These are phyloP conservation scores for Drosophila prosaltans DNA, from an alignment of 1,140 invertebrate genomes.

Conservation along the genomic window DNA sequence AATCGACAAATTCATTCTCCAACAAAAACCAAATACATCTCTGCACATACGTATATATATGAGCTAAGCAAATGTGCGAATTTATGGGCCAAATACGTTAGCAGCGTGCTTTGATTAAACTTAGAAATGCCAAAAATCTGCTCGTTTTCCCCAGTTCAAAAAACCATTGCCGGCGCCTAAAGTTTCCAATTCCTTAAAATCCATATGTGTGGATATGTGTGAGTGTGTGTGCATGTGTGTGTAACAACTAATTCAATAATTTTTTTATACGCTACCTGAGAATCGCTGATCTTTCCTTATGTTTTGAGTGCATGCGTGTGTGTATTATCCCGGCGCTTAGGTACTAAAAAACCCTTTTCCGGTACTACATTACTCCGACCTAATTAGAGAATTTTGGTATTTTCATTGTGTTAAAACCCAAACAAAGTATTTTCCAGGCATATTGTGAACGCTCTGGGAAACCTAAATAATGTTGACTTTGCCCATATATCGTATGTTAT, in stretches of 20 bases:
- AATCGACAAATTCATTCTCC: slow-evolving; percentile 37
- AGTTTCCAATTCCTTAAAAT: slow-evolving; percentile 53
- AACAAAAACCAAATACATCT: slow-evolving; percentile 4
- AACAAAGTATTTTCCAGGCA: slow-evolving; percentile 68
- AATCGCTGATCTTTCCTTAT: background rate
- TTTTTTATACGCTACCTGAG: slow-evolving; percentile 56
- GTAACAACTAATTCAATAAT: slow-evolving; percentile 64
- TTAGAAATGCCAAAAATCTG: slow-evolving; percentile 68
- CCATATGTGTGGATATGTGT: slow-evolving; percentile 57
- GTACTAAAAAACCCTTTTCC: slow-evolving; percentile 80
- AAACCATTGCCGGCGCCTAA: slow-evolving; percentile 57
- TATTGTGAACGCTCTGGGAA: slow-evolving; percentile 48
- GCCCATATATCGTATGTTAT: slow-evolving; percentile 3
- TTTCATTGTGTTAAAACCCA: slow-evolving; percentile 82
- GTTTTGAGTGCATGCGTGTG: slow-evolving; percentile 6
- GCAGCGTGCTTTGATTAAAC: slow-evolving; percentile 51
- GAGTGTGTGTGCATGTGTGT: background rate
- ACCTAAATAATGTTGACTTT: slow-evolving; percentile 55
- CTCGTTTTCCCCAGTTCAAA: slow-evolving; percentile 62
- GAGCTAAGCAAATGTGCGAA: slow-evolving; percentile 28
- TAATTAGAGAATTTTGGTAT: slow-evolving; percentile 76
- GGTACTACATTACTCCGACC: slow-evolving; percentile 61
- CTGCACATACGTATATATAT: slow-evolving; percentile 5
- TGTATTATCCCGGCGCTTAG: slow-evolving; percentile 72
- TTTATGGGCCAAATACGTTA: slow-evolving; percentile 58